phyloP scores from a whole-genome alignment of 2,888 invertebrate species.

The Galeopsomyia nigrocyanea region DNA sequence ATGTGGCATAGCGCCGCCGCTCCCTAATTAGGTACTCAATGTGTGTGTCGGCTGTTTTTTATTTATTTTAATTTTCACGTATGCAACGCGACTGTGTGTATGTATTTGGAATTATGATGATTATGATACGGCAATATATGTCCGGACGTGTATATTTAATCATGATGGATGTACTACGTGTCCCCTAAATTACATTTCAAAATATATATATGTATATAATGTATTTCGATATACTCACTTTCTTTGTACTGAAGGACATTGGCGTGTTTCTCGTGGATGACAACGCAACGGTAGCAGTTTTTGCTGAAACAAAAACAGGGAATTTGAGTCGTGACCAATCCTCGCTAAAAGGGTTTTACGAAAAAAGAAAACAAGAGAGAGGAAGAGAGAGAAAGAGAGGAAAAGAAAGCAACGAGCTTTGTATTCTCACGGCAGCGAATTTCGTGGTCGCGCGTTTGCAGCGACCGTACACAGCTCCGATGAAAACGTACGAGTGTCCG shows the following conservation, averaged over 20 bases:
- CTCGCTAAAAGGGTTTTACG: background rate
- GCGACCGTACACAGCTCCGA: background rate
- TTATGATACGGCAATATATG: too few species aligned
- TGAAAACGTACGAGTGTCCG: conserved; percentile 34
- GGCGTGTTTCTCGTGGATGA: conserved; percentile 94
- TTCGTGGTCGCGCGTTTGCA: background rate
- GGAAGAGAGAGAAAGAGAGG: too few species aligned
- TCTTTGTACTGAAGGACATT: conserved; percentile 98
- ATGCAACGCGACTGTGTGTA: background rate
- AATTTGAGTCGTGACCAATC: conserved; percentile 9
- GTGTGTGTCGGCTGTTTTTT: conserved; percentile 31
- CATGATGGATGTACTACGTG: too few species aligned
- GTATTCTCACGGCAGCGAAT: background rate
- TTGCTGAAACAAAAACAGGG: conserved; percentile 76
- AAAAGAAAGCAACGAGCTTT: conserved; percentile 2
- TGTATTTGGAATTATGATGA: background rate
- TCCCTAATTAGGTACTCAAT: conserved; percentile 56
- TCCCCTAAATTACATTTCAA: too few species aligned
- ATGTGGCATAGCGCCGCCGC: conserved; percentile 46
- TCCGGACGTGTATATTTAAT: too few species aligned
- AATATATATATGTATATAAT: too few species aligned
- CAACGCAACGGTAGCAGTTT: conserved; percentile 93
- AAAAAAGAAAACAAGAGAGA: background rate
- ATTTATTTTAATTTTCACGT: background rate
- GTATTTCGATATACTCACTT: conserved; percentile 79